phyloP scores from a whole-genome alignment of 2,888 invertebrate genomes.

The Elysia crispata region DNA sequence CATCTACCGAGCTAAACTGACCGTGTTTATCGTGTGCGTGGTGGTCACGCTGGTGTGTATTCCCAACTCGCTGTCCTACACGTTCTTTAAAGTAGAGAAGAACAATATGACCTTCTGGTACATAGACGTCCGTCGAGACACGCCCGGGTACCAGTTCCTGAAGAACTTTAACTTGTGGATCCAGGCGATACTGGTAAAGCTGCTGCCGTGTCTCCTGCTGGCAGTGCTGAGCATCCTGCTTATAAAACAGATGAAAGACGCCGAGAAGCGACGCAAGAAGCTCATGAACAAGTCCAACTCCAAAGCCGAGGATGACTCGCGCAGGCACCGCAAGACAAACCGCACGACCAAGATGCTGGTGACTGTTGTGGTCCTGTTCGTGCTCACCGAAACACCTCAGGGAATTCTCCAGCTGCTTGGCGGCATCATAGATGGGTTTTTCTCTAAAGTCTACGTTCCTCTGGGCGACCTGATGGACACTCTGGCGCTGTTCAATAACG shows the following conservation, averaged over 20 bases:
- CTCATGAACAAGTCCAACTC: constrained; percentile 62
- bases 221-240: constrained; percentile 82
- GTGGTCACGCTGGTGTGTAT: constrained; percentile 73
- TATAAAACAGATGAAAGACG: constrained; percentile 77
- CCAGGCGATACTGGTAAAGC: constrained; percentile 92
- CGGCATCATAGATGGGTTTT: constrained; percentile 87
- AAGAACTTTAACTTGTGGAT: constrained; percentile 89
- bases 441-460: constrained; percentile 80
- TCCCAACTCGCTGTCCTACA: constrained; percentile 78
- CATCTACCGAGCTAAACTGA: constrained; percentile 88
- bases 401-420: constrained; percentile 86
- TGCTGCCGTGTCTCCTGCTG: constrained; percentile 91
- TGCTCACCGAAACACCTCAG: constrained; percentile 93
- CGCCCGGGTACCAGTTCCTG: constrained; percentile 63
- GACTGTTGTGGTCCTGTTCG: constrained; percentile 90
- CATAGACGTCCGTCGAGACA: constrained; percentile 80
- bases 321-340: constrained; percentile 78
- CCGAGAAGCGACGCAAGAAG: constrained; percentile 70
- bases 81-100: constrained; percentile 60
- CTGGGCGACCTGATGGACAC: constrained; percentile 90
- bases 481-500: constrained; percentile 91
- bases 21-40: constrained; percentile 81
- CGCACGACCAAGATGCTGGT: constrained; percentile 93
- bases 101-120: constrained; percentile 62
- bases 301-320: constrained; percentile 58